Base-by-base conservation (phyloP, 2,113 vertebrate species). In the Fregata magnificens region DNA sequence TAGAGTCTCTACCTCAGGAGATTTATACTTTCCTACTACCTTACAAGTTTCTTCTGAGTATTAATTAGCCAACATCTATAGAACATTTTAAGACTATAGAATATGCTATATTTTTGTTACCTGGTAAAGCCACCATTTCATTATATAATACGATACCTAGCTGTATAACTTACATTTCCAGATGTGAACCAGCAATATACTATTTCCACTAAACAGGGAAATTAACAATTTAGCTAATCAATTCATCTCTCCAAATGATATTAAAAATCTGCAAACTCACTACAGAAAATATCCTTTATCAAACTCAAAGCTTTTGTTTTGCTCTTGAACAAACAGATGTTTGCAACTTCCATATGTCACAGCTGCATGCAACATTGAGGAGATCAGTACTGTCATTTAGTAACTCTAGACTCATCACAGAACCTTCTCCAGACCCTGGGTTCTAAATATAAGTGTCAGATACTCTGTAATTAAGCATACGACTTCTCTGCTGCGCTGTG, bases 311-410 rank as follows among this genome's bases (percentile, higher is more conserved):
- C 2, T 83, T 73, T 96, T 95, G 77, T 81, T 89, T 84, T 95
- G 50, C 36, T 86, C 70, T 91, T 86, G 42, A 93, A 74, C 80
- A 93, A 72, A 44, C 22, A 71, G 50, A n/a, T 26, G 5, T 89
- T 86, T 72, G 13, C 4, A 19, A 69, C 40, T 92, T 95, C 44
- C 20, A 40, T 59, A 70, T 82, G 59, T 84, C 32, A 76, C 78
- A 78, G 25, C 77, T 95, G 34, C 32, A 1, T n/a, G 24, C 4
- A 13, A 93, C 65, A 90, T 47, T 92, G 80, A 93, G 61, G 87
- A 95, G 78, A 79, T 83, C 85, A 96, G 63, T 89, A 44, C 26
- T 95, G n/a, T 90, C 62, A 88, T 45, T 92, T 95, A 55, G 56
- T 96, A 82, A 82, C 22, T 69, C 52, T 69, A 69, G 62, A 49